These are phyloP conservation scores for Drosophila sp. DNA, from an alignment of 1,140 invertebrate species.

Conservation along the genomic window DNA sequence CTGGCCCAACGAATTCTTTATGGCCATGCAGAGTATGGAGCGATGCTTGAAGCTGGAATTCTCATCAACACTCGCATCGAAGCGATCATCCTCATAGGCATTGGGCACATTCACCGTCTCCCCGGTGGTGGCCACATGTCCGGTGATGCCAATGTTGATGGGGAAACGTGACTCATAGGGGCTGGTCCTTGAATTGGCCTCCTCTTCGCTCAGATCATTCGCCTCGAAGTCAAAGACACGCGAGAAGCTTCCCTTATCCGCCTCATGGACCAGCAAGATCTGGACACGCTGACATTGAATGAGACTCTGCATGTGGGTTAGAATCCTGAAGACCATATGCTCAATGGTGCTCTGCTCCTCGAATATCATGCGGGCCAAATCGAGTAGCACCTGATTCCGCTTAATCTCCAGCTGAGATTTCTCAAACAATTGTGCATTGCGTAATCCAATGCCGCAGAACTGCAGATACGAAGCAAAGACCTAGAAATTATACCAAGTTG, in stretches of 20 bases:
- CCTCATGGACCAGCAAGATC: conserved; percentile 94
- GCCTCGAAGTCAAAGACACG: conserved; percentile 96
- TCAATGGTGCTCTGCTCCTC: conserved; percentile 98
- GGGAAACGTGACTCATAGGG: conserved; percentile 97
- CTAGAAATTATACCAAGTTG: conserved; percentile 33
- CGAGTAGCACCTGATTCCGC: conserved; percentile 96
- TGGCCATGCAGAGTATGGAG: conserved; percentile 96
- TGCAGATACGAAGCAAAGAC: conserved; percentile 96
- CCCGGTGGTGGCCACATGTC: conserved; percentile 97
- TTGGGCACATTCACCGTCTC: conserved; percentile 96
- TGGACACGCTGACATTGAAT: conserved; percentile 97
- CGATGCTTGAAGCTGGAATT: conserved; percentile 91
- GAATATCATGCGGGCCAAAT: conserved; percentile 97
- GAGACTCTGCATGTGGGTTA: conserved; percentile 96
- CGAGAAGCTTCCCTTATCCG: conserved; percentile 94
- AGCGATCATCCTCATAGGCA: conserved; percentile 95
- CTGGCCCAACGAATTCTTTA: conserved; percentile 94
- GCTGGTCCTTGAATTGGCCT: conserved; percentile 91
- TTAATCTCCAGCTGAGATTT: conserved; percentile 97
- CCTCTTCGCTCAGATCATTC: conserved; percentile 90
- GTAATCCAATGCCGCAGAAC: conserved; percentile 97
- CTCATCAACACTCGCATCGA: conserved; percentile 94
- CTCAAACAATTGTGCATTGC: conserved; percentile 97
- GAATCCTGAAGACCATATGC: conserved; percentile 96
- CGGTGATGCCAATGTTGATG: conserved; percentile 98